Conservation (phyloP, 2,113 vertebrate genomes). For the Chamaea fasciata region DNA sequence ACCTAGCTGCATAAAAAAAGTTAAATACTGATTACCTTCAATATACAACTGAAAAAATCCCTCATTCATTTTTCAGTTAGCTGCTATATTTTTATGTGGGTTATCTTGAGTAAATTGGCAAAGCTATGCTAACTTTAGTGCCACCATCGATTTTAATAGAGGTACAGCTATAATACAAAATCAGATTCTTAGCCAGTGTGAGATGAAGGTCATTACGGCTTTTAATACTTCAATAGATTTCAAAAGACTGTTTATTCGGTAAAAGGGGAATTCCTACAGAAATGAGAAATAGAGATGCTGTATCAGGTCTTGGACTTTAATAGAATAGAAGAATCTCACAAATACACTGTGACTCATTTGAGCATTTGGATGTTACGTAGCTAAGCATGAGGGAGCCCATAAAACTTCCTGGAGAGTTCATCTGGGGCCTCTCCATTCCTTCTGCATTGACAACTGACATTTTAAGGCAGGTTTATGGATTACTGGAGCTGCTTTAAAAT, state of each 20-base stretch:
- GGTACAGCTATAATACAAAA: not conserved
- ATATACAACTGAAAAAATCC: not conserved
- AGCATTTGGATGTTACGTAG: not conserved
- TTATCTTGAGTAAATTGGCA: not conserved
- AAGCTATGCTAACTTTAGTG: not conserved
- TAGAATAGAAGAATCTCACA: not conserved
- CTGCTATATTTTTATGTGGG: not conserved
- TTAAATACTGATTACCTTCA: not conserved
- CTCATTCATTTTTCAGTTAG: constrained; percentile 6
- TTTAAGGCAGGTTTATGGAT: not conserved
- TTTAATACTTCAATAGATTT: constrained; percentile 71
- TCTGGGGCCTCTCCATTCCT: not conserved
- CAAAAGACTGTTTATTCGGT: constrained; percentile 63
- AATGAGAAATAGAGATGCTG: not conserved
- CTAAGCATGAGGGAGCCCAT: not conserved
- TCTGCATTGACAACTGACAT: not conserved
- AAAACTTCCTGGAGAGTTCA: not conserved
- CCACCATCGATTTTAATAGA: not conserved
- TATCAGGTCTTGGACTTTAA: not conserved
- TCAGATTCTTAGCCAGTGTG: not conserved
- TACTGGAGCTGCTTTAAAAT: not conserved
- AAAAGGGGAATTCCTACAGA: constrained; percentile 60
- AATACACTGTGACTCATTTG: not conserved
- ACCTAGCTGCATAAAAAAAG: not conserved
- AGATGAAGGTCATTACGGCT: constrained; percentile 28